Conservation (phyloP, 2,797 vertebrate genomes). For the Pogoniulus pusillus region DNA sequence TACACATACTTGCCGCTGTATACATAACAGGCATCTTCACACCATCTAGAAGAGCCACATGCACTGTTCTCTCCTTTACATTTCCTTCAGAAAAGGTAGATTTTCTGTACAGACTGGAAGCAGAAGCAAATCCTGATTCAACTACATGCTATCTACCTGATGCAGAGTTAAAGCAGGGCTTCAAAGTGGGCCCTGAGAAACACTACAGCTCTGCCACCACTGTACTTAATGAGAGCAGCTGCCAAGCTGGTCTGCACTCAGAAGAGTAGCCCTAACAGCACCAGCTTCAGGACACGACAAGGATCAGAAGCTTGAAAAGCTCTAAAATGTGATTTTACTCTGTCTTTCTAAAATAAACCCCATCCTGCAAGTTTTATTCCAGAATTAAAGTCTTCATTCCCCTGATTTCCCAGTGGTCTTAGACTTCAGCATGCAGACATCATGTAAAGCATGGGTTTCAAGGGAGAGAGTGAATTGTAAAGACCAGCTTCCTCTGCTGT, state of each 20-base stretch:
- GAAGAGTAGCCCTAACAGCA: neutral
- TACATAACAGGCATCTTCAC: neutral
- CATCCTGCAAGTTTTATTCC: neutral
- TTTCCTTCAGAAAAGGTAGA: neutral
- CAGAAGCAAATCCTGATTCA: neutral
- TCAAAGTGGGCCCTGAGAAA: neutral
- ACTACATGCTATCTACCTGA: neutral
- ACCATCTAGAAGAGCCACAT: neutral
- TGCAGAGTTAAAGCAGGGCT: neutral
- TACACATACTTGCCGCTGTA: neutral
- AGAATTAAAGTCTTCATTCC: neutral
- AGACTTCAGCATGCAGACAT: neutral
- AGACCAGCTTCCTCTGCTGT: neutral
- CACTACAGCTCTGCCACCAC: neutral
- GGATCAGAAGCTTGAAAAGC: neutral
- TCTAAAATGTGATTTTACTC: neutral
- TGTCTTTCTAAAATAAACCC: neutral
- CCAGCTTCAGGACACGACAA: neutral
- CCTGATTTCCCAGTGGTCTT: neutral
- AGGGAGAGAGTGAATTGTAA: neutral
- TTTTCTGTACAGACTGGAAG: neutral
- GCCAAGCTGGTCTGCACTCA: neutral
- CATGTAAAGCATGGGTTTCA: neutral
- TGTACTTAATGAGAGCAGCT: neutral
- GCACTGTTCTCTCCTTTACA: neutral